phyloP scores from a whole-genome alignment of 2,113 vertebrate genomes.

The Xiphorhynchus elegans region DNA sequence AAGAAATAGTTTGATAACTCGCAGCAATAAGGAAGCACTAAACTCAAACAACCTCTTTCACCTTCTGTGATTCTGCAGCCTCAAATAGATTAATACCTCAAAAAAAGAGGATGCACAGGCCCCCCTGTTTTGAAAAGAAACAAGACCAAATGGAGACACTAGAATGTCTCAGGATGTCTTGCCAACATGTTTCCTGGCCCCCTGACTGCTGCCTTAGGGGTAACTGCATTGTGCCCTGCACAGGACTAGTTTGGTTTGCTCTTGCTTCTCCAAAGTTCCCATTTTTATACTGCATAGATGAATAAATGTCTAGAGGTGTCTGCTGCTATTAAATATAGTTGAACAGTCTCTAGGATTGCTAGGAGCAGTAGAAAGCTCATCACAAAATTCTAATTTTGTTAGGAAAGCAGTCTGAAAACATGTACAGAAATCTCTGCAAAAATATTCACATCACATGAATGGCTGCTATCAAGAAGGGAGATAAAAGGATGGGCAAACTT shows the following conservation, averaged over 20 bases:
- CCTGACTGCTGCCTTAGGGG: neutral
- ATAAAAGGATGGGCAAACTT: neutral
- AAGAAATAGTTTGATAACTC: neutral
- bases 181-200: neutral
- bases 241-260: neutral
- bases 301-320: neutral
- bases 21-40: neutral
- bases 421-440: neutral
- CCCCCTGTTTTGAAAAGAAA: neutral
- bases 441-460: neutral
- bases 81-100: neutral
- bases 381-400: neutral
- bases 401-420: neutral
- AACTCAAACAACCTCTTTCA: neutral
- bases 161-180: rapidly evolving
- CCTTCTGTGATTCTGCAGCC: neutral
- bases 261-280: neutral
- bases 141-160: neutral
- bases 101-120: neutral
- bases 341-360: neutral
- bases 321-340: neutral
- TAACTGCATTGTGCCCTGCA: neutral
- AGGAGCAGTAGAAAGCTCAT: neutral
- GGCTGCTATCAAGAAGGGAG: neutral
- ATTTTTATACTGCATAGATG: neutral